phyloP scores from a whole-genome alignment of 1,140 invertebrate genomes.

The Sitodiplosis mosellana region DNA sequence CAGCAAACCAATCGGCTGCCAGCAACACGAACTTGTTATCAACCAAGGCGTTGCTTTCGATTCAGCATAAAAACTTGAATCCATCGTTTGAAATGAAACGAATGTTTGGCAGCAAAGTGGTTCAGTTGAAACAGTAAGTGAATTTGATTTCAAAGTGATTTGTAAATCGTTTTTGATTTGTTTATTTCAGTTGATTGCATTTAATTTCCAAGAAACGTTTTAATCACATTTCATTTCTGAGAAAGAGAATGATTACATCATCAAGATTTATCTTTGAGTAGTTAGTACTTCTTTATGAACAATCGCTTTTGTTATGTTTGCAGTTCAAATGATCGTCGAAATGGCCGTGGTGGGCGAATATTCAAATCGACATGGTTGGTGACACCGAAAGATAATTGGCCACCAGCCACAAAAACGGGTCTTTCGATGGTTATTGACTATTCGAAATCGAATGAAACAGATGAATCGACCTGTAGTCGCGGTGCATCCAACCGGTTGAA shows the following conservation, averaged over 20 bases:
- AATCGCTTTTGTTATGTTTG: constrained; percentile 8
- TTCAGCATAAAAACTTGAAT: constrained; percentile 61
- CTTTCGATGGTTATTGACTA: constrained; percentile 52
- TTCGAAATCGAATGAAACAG: constrained; percentile 6
- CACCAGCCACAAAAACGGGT: constrained; percentile 43
- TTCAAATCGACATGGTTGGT: constrained; percentile 47
- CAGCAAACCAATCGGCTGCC: constrained; percentile 7
- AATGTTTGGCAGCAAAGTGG: constrained; percentile 67
- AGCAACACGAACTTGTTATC: constrained; percentile 12
- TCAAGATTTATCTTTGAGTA: constrained; percentile 18
- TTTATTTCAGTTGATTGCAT: no score
- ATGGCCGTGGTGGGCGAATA: constrained; percentile 28
- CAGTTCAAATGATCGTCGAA: constrained; percentile 36
- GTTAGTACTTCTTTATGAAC: constrained; percentile 1
- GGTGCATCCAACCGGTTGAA: background rate
- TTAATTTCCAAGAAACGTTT: no score
- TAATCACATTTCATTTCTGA: no score
- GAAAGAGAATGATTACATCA: no score
- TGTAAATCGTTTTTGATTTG: no score
- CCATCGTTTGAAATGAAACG: constrained; percentile 65
- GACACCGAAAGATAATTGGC: constrained; percentile 44
- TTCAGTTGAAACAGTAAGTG: constrained; percentile 37
- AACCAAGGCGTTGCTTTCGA: constrained; percentile 32
- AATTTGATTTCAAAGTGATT: no score
- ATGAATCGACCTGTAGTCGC: constrained; percentile 1